Percentiles rank a stretch among this genome's conserved stretches.
phyloP scores from a whole-genome alignment of 1,140 invertebrate species.

The Cyphomyrmex costatus region DNA sequence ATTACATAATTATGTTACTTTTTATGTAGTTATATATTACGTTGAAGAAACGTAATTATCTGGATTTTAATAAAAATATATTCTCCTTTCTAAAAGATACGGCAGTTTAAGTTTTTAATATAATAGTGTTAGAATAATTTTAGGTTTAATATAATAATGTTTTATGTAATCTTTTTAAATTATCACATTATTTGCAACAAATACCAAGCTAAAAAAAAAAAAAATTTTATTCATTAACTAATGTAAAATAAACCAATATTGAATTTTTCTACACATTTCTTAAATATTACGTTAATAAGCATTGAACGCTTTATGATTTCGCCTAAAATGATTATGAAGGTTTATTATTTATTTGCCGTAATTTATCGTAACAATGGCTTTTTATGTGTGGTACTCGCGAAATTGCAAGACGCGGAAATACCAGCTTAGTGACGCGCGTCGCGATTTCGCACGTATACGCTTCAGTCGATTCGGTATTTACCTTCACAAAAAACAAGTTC shows the following conservation, averaged over 20 bases:
- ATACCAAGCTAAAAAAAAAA: not conserved
- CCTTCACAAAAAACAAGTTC: conserved; percentile 17
- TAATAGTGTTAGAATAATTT: no score
- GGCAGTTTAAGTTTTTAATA: not conserved
- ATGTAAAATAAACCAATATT: not conserved
- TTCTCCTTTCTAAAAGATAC: not conserved
- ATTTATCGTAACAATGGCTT: not conserved
- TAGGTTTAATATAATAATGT: no score
- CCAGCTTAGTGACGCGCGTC: not conserved
- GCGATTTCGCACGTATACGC: conserved; percentile 3
- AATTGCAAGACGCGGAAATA: not conserved
- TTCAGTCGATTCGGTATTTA: not conserved
- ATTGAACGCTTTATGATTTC: not conserved
- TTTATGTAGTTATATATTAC: not conserved
- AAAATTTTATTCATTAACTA: not conserved
- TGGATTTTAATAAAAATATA: not conserved
- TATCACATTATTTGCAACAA: not conserved
- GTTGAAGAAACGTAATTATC: not conserved
- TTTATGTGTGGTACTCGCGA: not conserved
- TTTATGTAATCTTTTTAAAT: not conserved
- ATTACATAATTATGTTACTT: conserved; percentile 4
- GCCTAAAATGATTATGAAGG: not conserved
- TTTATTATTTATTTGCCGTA: not conserved
- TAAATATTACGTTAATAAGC: not conserved
- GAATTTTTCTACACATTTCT: not conserved